Evolutionary conservation across 2,888 invertebrate genomes (phyloP).

Genomic region (Cephus runcator): DNA sequence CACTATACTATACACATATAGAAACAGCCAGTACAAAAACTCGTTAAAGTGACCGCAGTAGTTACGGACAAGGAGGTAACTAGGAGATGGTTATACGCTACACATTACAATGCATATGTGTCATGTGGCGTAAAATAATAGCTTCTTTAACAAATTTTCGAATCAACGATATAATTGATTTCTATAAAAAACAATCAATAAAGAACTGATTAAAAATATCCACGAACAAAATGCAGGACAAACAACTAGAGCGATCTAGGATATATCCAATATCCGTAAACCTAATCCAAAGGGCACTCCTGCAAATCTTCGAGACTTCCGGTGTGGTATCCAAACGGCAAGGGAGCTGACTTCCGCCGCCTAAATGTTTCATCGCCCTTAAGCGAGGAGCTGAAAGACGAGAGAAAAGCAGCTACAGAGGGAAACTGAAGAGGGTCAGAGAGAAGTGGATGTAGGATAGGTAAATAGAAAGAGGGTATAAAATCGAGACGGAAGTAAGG

Average conservation of each 20-base stretch:
- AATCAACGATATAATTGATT: background rate
- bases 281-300: constrained; percentile 29
- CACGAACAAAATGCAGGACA: background rate
- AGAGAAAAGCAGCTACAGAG: background rate
- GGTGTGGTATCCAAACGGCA: constrained; percentile 55
- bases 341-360: constrained; percentile 50
- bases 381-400: constrained; percentile 17
- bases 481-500: background rate
- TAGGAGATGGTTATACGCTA: too few species aligned
- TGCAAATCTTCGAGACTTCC: constrained; percentile 61
- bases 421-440: background rate
- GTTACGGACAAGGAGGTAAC: background rate
- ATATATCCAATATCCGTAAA: background rate
- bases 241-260: background rate
- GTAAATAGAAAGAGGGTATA: background rate
- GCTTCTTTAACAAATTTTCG: background rate
- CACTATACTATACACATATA: background rate
- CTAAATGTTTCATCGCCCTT: constrained; percentile 50
- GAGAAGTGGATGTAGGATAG: background rate
- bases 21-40: background rate
- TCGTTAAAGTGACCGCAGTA: background rate
- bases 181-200: background rate
- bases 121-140: background rate
- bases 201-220: background rate
- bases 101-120: background rate